Percentiles rank a stretch among this genome's conserved stretches.
Conservation (phyloP, 2,797 vertebrate species). For the Manis javanica region DNA sequence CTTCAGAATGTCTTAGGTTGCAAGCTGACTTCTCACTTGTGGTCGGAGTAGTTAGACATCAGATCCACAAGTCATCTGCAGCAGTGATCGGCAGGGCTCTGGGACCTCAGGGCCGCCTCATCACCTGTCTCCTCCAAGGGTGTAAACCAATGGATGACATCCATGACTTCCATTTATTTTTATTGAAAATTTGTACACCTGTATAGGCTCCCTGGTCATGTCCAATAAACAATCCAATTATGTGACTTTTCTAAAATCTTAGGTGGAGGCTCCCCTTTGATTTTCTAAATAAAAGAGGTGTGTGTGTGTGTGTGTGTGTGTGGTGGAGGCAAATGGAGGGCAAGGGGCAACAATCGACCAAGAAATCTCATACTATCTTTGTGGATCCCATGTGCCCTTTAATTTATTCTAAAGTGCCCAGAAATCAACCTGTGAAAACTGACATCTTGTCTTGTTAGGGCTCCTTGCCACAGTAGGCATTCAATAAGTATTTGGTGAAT, state of each 20-base stretch:
- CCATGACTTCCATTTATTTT: neutral
- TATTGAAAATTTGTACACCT: neutral
- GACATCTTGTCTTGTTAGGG: constrained; percentile 41
- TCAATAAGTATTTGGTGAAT: constrained; percentile 25
- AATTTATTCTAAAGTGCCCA: constrained; percentile 52
- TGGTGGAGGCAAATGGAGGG: neutral
- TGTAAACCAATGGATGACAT: neutral
- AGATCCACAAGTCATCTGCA: constrained; percentile 91
- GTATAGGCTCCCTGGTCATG: neutral
- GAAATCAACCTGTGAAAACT: constrained; percentile 59
- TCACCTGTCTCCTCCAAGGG: constrained; percentile 66
- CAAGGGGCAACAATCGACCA: neutral
- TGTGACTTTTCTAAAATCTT: neutral
- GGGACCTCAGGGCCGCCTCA: constrained; percentile 5
- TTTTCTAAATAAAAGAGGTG: neutral
- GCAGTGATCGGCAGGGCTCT: constrained; percentile 86
- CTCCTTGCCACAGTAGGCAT: neutral
- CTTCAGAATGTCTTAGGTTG: constrained; percentile 83
- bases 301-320: neutral
- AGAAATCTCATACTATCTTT: constrained; percentile 47
- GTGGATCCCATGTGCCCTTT: neutral
- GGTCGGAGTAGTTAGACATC: constrained; percentile 89
- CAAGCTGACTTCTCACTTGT: constrained; percentile 85
- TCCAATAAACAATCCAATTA: neutral
- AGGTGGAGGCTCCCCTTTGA: neutral